These are phyloP conservation scores for Papilio glaucus DNA, from an alignment of 1,140 invertebrate genomes.

Conservation along the genomic window DNA sequence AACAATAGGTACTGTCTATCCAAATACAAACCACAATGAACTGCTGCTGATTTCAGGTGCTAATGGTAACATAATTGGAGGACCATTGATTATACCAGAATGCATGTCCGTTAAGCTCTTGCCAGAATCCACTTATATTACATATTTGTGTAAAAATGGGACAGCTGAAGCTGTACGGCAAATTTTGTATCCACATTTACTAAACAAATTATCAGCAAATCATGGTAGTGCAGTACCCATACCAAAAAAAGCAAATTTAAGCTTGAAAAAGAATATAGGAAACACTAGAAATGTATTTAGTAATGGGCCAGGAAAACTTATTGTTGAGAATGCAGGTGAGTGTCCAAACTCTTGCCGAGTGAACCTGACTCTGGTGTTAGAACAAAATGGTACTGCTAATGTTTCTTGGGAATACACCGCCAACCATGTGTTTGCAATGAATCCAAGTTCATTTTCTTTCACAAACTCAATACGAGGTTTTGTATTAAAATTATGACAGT, in stretches of 20 bases:
- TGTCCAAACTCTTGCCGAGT: slow-evolving; percentile 87
- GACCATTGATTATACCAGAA: slow-evolving; percentile 79
- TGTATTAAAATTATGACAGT: slow-evolving; percentile 92
- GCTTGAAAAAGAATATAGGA: slow-evolving; percentile 81
- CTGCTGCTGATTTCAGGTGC: slow-evolving; percentile 87
- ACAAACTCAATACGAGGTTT: slow-evolving; percentile 87
- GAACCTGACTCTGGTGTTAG: slow-evolving; percentile 85
- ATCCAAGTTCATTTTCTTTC: slow-evolving; percentile 86
- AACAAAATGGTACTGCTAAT: slow-evolving; percentile 82
- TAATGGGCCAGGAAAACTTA: slow-evolving; percentile 84
- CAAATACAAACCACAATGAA: slow-evolving; percentile 83
- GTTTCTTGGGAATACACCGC: slow-evolving; percentile 85
- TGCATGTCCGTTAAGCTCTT: slow-evolving; percentile 78
- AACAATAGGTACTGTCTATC: slow-evolving; percentile 81
- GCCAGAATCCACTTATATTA: slow-evolving; percentile 63
- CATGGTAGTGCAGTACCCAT: slow-evolving; percentile 61
- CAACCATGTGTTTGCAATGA: slow-evolving; percentile 86
- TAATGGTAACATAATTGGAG: slow-evolving; percentile 85
- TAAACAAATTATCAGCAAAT: slow-evolving; percentile 66
- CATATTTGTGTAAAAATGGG: slow-evolving; percentile 83
- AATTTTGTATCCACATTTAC: slow-evolving; percentile 56
- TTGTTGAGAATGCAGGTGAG: slow-evolving; percentile 86
- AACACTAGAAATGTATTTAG: slow-evolving; percentile 83
- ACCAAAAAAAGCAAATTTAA: slow-evolving; percentile 72
- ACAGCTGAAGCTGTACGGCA: slow-evolving; percentile 68